Evolutionary conservation across 2,797 vertebrate species (phyloP).

Genomic region (Apogon hyalosoma): DNA sequence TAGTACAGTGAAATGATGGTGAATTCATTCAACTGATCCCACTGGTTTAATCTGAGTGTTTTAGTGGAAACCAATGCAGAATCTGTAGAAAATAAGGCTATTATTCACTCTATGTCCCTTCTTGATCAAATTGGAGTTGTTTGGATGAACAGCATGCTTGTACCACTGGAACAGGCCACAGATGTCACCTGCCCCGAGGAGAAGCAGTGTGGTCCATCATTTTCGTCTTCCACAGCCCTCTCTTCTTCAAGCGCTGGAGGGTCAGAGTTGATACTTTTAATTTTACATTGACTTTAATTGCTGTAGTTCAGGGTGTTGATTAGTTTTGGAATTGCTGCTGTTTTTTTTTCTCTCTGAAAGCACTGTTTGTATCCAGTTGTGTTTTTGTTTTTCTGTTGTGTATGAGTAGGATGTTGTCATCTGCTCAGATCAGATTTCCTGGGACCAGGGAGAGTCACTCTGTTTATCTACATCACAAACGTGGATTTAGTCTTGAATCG

Average conservation of each 20-base stretch:
- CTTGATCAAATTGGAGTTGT: slow-evolving; percentile 80
- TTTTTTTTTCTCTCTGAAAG: slow-evolving; percentile 64
- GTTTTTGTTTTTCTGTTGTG: slow-evolving; percentile 45
- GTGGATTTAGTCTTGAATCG: slow-evolving; percentile 46
- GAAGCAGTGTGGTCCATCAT: slow-evolving; percentile 16
- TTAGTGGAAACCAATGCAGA: slow-evolving; percentile 36
- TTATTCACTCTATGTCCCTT: slow-evolving; percentile 60
- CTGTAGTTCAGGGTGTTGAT: slow-evolving; percentile 54
- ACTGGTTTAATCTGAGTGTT: slow-evolving; percentile 29
- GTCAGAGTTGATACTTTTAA: slow-evolving; percentile 35
- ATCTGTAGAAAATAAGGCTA: slow-evolving; percentile 34
- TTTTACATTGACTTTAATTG: slow-evolving; percentile 51
- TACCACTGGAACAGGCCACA: slow-evolving; percentile 77
- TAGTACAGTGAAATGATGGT: too few species aligned
- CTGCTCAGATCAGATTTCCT: slow-evolving; percentile 47
- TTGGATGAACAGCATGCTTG: slow-evolving; percentile 81
- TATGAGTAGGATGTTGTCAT: slow-evolving; percentile 30
- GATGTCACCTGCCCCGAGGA: slow-evolving; percentile 49
- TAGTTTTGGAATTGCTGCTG: slow-evolving; percentile 71
- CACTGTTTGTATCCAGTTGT: slow-evolving; percentile 66
- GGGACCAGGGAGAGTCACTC: slow-evolving; percentile 52
- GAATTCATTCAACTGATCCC: slow-evolving; percentile 1
- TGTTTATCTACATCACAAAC: slow-evolving; percentile 28
- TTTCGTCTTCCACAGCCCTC: slow-evolving; percentile 67
- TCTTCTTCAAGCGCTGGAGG: not conserved